phyloP scores from a whole-genome alignment of 1,140 invertebrate species.

The Stegodyphus dumicola region DNA sequence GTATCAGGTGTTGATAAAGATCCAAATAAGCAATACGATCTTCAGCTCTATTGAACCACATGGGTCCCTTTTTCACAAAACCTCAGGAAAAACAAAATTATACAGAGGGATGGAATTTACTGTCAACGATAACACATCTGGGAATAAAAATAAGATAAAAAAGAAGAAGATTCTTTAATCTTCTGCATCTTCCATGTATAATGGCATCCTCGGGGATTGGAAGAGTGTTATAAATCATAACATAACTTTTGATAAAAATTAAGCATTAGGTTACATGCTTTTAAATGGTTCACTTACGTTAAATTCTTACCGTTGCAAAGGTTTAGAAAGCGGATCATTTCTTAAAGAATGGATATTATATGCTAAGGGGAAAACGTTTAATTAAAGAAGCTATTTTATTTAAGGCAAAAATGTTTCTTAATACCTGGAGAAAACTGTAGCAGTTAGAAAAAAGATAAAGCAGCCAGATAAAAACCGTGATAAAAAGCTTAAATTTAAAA shows the following conservation, averaged over 20 bases:
- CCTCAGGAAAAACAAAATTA: slow-evolving; percentile 50
- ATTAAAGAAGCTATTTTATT: not conserved
- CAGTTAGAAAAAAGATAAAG: no score
- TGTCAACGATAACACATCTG: slow-evolving; percentile 41
- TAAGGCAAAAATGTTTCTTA: not conserved
- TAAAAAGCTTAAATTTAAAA: no score
- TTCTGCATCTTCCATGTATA: slow-evolving; percentile 14
- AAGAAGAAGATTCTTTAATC: slow-evolving; percentile 42
- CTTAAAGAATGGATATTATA: not conserved
- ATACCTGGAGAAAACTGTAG: not conserved
- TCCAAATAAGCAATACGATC: slow-evolving; percentile 52
- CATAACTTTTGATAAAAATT: slow-evolving; percentile 42
- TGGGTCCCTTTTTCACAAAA: slow-evolving; percentile 38
- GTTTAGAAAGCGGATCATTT: not conserved
- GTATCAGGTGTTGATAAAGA: slow-evolving; percentile 54
- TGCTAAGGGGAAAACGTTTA: not conserved
- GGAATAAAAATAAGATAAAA: slow-evolving; percentile 45
- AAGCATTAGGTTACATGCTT: slow-evolving; percentile 18
- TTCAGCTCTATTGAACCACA: slow-evolving; percentile 36
- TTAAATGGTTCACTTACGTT: not conserved
- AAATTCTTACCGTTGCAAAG: not conserved
- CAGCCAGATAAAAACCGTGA: no score
- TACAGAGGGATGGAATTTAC: slow-evolving; percentile 53
- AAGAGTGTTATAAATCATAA: slow-evolving; percentile 29
- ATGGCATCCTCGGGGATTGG: slow-evolving; percentile 29